Evolutionary conservation across 2,888 invertebrate species (phyloP).

Genomic region (Archaeoteleia sp.): DNA sequence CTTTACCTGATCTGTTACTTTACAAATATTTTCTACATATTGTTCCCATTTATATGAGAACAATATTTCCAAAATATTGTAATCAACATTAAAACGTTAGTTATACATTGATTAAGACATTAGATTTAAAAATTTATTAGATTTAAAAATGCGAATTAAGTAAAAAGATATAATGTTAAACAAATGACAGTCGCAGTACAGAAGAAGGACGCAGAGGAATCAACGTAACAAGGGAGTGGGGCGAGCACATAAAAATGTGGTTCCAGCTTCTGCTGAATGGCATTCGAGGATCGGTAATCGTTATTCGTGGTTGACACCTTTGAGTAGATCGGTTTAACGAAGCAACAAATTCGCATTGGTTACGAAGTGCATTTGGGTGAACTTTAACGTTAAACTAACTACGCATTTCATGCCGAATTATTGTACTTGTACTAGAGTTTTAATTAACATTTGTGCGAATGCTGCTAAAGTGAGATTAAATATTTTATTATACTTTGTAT

Average conservation of each 20-base stretch:
- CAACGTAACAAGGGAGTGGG: slow-evolving; percentile 26
- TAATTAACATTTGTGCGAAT: too few species aligned
- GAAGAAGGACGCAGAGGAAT: slow-evolving; percentile 31
- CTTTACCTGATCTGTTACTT: too few species aligned
- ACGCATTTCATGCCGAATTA: too few species aligned
- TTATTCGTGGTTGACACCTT: slow-evolving; percentile 37
- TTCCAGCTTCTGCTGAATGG: slow-evolving; percentile 25
- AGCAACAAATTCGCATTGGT: not conserved
- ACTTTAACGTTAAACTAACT: too few species aligned
- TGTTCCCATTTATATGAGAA: too few species aligned
- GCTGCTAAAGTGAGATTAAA: too few species aligned
- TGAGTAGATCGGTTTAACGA: slow-evolving; percentile 6
- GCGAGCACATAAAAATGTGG: slow-evolving; percentile 34
- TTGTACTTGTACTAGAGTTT: too few species aligned
- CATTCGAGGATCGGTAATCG: slow-evolving; percentile 41
- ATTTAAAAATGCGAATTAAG: not conserved
- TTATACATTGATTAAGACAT: slow-evolving; percentile 34
- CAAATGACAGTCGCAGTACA: slow-evolving; percentile 11
- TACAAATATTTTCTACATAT: too few species aligned
- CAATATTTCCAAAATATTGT: too few species aligned
- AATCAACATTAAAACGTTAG: slow-evolving; percentile 30
- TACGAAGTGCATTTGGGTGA: too few species aligned
- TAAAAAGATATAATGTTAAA: slow-evolving; percentile 3
- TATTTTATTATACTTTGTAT: too few species aligned
- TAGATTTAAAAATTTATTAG: not conserved